Base-by-base conservation (phyloP, 2,113 vertebrate species). In the Vicugna pacos region DNA sequence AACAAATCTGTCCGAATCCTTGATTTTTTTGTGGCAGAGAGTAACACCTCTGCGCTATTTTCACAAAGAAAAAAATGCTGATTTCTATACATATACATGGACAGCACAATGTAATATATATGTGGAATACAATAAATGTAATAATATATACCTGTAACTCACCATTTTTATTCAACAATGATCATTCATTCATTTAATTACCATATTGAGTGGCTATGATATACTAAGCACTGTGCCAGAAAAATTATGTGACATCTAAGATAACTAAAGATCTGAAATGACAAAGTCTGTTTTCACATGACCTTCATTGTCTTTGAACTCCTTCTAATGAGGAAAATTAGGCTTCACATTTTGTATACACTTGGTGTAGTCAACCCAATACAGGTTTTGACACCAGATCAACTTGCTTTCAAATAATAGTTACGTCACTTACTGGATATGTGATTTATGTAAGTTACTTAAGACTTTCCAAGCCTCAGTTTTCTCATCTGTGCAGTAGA, bases 221-320 rank as follows among this genome's bases (percentile, higher is more conserved):
- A 73, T 60, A 82, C 50, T 26, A 92, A 12, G 15, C 52, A 75
- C 32, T 28, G 2, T 54, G 6, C 56, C 72, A 32, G 56, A 30
- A 58, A 95, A 93, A 82, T 62, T 26, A 86, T 77, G 76, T 96
- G 42, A 83, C 30, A 85, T 64, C 8, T 87, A 70, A 93, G 13
- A 28, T 26, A 87, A 56, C 84, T 56, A 75, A 92, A 86, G 65
- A 73, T 75, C 46, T 54, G 13, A 14, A 7, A 89, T 52, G 30
- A 91, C 48, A 77, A 91, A 84, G 20, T 58, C 28, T 89, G 6
- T 32, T 79, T 73, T 95, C 42, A 81, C 3, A 42, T 60, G 30
- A 93, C 42, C 6, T 30, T 60, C 19, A 65, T 54, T 82, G 50
- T 32, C 75, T 94, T 76, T 72, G 9, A 90, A 81, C 35, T 85